Base-by-base conservation (phyloP, 2,888 invertebrate genomes). In the Erebia palarica region DNA sequence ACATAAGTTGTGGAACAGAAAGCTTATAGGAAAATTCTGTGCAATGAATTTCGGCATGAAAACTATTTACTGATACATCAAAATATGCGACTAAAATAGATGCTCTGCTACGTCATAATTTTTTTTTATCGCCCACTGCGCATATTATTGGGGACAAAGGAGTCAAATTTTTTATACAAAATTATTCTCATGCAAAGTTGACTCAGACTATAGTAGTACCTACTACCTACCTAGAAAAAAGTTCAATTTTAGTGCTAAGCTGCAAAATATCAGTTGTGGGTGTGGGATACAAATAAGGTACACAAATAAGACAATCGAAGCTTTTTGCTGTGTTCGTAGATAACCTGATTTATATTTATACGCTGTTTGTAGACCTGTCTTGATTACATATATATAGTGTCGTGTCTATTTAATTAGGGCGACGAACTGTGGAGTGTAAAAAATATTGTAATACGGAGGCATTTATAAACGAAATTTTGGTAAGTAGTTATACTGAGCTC, bases 341-440 rank as follows among this genome's bases (percentile, higher is more conserved):
- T 51, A 63, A 47, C 1, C 44, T 18, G 49, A 21, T 63, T 63
- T 49, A 16, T 60, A 42, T 60, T 60, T 44, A 60, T 42, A 42
- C 42, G n/a, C 27, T 36, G n/a, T 59, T 58, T 58, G 8, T 27
- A 64, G n/a, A 51, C 47, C 10, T 64, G 42, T 65, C 27, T 64
- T 9, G 27, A 65, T 53, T 65, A 53, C 64, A 65, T 53, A 53
- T 36, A 27, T 49, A 49, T n/a, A 8, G 1, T 49, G n/a, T 51
- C 5, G 7, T 47, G 8, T 18, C 13, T 18, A 16, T 63, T 47
- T 49, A 63, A 63, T 36, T 10, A n/a, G 3, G 27, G 4, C 14
- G 53, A 51, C 27, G 51, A 51, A 36, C 18, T 27, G 11, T 51
- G 9, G n/a, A 4, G 16, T 21, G 36, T 16, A 53, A 27, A 47